phyloP scores from a whole-genome alignment of 2,113 vertebrate species.

The Myotis davidii region DNA sequence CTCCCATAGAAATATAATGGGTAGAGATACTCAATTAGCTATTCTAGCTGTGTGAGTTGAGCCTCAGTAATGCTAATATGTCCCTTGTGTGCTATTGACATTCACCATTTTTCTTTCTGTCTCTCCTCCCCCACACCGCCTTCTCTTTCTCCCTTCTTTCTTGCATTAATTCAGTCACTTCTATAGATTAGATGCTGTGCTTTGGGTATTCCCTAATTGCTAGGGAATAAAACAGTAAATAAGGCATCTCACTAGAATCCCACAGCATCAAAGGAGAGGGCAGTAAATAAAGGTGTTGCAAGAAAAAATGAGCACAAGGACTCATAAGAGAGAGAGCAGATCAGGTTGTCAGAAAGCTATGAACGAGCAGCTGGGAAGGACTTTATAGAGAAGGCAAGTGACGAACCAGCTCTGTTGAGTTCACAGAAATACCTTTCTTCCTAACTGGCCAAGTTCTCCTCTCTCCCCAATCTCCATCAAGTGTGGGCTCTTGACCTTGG shows the following conservation, averaged over 20 bases:
- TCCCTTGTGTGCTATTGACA: neutral
- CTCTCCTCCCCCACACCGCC: neutral
- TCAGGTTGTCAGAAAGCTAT: neutral
- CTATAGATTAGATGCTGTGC: neutral
- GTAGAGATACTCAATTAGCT: neutral
- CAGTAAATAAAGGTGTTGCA: neutral
- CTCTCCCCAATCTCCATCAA: neutral
- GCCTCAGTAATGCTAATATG: no score
- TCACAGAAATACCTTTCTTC: neutral
- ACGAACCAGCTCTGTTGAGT: no score
- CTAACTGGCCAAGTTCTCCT: no score
- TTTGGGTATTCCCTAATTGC: neutral
- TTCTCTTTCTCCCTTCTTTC: neutral
- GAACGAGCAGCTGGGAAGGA: neutral
- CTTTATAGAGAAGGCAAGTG: no score
- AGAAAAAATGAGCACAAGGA: neutral
- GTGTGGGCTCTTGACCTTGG: no score
- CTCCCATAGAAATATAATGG: neutral
- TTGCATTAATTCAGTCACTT: neutral
- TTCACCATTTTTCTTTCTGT: neutral
- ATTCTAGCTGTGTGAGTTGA: no score
- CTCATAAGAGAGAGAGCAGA: neutral
- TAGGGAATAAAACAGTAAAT: neutral
- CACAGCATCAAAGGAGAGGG: accelerated
- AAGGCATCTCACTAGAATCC: neutral